Base-by-base conservation (phyloP, 2,113 vertebrate genomes). In the Petrocephalus zakoni region DNA sequence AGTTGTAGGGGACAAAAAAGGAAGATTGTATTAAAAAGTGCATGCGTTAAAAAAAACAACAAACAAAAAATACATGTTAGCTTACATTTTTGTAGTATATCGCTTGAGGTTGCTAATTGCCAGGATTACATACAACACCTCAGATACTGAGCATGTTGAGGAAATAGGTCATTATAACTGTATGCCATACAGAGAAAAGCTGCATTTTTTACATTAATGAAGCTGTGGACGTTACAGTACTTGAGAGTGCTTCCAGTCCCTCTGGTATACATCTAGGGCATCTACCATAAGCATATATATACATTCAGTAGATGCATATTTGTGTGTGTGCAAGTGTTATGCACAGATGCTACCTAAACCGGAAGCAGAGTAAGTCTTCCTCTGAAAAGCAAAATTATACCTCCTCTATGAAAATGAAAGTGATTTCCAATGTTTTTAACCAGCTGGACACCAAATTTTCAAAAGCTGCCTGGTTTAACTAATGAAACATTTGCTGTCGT, bases 211-310 rank as follows among this genome's bases (percentile, higher is more conserved):
- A 8, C 72, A 78, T 37, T 78, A 37, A 78, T 21, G 72, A 78
- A 42, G 34, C 72, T 8, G 34, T 37, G 34, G 34, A 15, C 19
- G 72, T 42, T 37, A 75, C 34, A n/a, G 10, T 75, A 42, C 29
- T 78, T 78, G 34, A 75, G 34, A 6, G 29, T 34, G 34, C 29
- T 37, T 75, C 13, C 34, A 75, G 34, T 42, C 15, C 68, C 29
- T 34, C 61, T 25, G 61, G 61, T 64, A 64, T 64, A 64, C 25
- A 10, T 25, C 61, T 64, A 29, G 2, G 19, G 55, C 46, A 87
- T 89, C 89, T 81, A 58, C 78, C 75, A 89, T 89, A 51, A 75
- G 29, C 68, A 10, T 78, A 46, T 21, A 46, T 51, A 89, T 84
- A 89, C 47, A 22, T 64, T 55, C 61, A 87, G 87, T 58, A 75